Base-by-base conservation (phyloP, 2,888 invertebrate species). In the Drosophila falleni region DNA sequence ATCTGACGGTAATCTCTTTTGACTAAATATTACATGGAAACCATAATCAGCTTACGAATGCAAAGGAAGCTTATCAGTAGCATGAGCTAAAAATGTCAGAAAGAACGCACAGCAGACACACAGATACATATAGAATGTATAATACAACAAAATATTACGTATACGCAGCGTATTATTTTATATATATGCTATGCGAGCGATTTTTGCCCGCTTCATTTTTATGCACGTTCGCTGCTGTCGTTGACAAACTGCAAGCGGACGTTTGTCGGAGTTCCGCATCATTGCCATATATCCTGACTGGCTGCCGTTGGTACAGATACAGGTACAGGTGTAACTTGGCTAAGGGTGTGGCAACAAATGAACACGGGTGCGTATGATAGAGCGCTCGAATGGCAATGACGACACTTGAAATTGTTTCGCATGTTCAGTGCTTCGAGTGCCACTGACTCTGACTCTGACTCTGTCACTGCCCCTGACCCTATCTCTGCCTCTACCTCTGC, bases 361-460 rank as follows among this genome's bases (percentile, higher is more conserved):
- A 84, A 89, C 84, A 86, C 67, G 76, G 71, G 47, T 53, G 66
- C 65, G 49, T 76, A 70, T 89, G 84, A 89, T 86, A 68, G 50
- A 84, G 74, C 80, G 62, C 71, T 69, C 61, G 74, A 81, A 74
- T 74, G 75, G 66, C 68, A 73, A 58, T 68, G 89, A 71, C 82
- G 70, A 83, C 82, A 89, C 87, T 87, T 84, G 81, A 86, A 79
- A 86, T 83, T 81, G 89, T 87, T 74, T 81, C 46, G 54, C 54
- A 50, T 61, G 66, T 54, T 61, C 71, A 56, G 26, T 44, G 53
- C 23, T 44, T n/a, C 54, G 23, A 16, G 39, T 59, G 29, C 50
- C 42, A 16, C 35, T 26, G 13, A 10, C 10, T 6, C 10, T 15
- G 1, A 15, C 9, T 5, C 41, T 41, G n/a, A 5, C 13, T 5